These are phyloP conservation scores for Pituophis catenifer DNA, from an alignment of 2,113 vertebrate genomes.

Conservation along the genomic window DNA sequence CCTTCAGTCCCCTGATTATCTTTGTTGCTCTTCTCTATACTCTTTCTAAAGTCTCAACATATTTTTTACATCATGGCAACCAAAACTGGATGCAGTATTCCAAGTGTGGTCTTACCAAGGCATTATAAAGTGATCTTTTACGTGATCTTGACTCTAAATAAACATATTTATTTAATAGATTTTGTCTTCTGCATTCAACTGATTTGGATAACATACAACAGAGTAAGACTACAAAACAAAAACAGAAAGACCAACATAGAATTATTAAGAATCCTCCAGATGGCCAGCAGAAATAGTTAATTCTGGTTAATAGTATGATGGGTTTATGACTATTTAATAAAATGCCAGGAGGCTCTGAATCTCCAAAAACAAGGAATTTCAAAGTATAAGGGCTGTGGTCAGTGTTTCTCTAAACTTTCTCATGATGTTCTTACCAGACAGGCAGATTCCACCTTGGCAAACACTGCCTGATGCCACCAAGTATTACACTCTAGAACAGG, in stretches of 20 bases:
- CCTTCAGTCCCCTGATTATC: no score
- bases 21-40: not conserved
- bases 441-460: not conserved
- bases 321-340: not conserved
- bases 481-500: not conserved
- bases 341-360: not conserved
- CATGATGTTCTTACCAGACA: not conserved
- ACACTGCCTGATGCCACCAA: not conserved
- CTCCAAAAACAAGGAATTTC: not conserved
- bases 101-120: not conserved
- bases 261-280: not conserved
- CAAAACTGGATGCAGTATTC: not conserved
- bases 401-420: not conserved
- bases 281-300: not conserved
- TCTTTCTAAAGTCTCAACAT: not conserved
- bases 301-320: not conserved
- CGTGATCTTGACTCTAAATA: not conserved
- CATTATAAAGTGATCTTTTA: not conserved
- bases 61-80: not conserved
- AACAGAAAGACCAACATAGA: not conserved
- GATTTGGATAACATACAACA: not conserved
- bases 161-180: not conserved
- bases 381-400: not conserved
- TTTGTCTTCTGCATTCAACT: not conserved
- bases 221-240: not conserved